These are phyloP conservation scores for Sinocyclocheilus anshuiensis DNA, from an alignment of 2,113 vertebrate species.

Conservation along the genomic window DNA sequence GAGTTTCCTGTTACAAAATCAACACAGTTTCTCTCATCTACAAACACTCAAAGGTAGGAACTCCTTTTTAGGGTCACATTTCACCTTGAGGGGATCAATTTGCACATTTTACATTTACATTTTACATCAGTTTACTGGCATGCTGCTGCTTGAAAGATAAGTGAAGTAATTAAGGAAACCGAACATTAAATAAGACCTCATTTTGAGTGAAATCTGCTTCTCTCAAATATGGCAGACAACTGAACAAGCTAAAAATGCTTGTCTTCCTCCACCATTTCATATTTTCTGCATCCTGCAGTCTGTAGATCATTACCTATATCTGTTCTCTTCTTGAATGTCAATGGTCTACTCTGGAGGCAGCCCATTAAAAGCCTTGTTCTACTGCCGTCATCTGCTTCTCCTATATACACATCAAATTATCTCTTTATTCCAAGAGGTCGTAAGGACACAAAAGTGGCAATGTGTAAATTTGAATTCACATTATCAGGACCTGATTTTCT, in stretches of 20 bases:
- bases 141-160: background rate
- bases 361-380: conserved; percentile 9
- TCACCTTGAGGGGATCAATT: background rate
- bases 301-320: background rate
- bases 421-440: background rate
- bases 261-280: background rate
- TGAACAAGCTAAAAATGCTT: background rate
- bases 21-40: background rate
- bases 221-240: background rate
- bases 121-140: background rate
- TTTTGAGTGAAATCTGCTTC: background rate
- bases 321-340: conserved; percentile 17
- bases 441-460: background rate
- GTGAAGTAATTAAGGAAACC: background rate
- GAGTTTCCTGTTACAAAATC: conserved; percentile 1
- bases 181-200: conserved; percentile 1
- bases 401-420: background rate
- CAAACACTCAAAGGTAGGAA: background rate
- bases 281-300: background rate
- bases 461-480: background rate
- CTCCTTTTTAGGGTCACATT: conserved; percentile 12
- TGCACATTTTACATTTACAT: conserved; percentile 5
- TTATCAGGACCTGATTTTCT: background rate
- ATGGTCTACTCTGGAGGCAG: background rate
- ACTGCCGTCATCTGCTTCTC: background rate